These are phyloP conservation scores for Leptopilina syphax DNA, from an alignment of 2,888 invertebrate genomes.

Conservation along the genomic window DNA sequence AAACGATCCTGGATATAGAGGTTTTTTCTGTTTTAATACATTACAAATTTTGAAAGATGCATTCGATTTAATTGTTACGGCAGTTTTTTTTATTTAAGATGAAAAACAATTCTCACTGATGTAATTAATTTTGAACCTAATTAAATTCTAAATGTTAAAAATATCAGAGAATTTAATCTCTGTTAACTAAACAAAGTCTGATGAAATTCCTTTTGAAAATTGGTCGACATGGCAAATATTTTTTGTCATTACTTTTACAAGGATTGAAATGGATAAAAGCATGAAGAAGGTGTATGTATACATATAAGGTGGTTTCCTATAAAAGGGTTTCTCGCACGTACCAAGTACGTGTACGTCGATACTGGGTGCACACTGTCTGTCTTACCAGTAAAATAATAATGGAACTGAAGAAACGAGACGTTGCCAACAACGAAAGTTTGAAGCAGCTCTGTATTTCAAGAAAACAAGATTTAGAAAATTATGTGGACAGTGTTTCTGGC, in stretches of 20 bases:
- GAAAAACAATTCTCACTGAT: too few species aligned
- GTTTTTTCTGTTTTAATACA: too few species aligned
- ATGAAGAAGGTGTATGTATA: slow-evolving; percentile 46
- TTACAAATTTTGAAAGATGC: too few species aligned
- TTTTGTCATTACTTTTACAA: slow-evolving; percentile 41
- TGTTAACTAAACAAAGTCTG: too few species aligned
- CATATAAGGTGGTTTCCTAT: slow-evolving; percentile 47
- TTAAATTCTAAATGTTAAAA: too few species aligned
- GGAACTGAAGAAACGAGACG: slow-evolving; percentile 56
- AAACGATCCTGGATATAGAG: too few species aligned
- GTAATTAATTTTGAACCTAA: too few species aligned
- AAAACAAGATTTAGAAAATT: slow-evolving; percentile 15
- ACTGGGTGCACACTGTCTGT: slow-evolving; percentile 53
- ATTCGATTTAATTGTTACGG: too few species aligned
- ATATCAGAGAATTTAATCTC: too few species aligned
- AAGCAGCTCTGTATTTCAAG: background rate
- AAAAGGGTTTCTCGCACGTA: slow-evolving; percentile 67
- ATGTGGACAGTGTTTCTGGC: background rate
- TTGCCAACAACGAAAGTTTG: slow-evolving; percentile 11
- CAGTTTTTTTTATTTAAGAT: too few species aligned
- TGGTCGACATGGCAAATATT: slow-evolving; percentile 4
- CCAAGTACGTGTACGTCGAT: slow-evolving; percentile 67
- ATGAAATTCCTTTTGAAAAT: slow-evolving; percentile 9
- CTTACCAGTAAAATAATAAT: slow-evolving; percentile 70
- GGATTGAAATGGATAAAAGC: slow-evolving; percentile 67